A percentile compares a stretch with the other conserved stretches of the same genome.
phyloP scores from a whole-genome alignment of 2,888 invertebrate species.

The Andrena bucephala region DNA sequence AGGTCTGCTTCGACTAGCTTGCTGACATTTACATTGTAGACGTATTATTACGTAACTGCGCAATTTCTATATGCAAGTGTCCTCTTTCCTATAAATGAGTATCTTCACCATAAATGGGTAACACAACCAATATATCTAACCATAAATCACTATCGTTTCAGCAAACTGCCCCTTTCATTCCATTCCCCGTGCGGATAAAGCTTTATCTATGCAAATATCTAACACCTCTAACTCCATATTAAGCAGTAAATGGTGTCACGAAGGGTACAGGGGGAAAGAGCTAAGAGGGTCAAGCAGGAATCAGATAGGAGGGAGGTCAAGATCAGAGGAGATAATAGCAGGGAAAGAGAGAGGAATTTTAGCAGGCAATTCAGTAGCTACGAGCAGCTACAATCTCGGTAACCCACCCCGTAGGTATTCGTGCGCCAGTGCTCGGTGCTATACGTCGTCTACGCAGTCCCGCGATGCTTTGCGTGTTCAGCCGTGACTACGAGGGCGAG shows the following conservation, averaged over 20 bases:
- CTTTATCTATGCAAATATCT: conserved; percentile 4
- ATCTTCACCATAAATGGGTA: no score
- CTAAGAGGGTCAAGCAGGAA: not conserved
- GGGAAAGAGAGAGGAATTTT: conserved; percentile 59
- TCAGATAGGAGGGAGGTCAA: conserved; percentile 28
- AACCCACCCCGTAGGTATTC: conserved; percentile 30
- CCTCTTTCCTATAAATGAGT: no score
- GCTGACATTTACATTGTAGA: no score
- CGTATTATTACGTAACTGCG: no score
- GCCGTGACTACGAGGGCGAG: conserved; percentile 72
- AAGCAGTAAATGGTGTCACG: conserved; percentile 6
- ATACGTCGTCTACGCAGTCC: conserved; percentile 79
- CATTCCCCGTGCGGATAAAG: not conserved
- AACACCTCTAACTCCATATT: not conserved
- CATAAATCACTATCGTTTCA: not conserved
- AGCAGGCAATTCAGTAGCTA: conserved; percentile 71
- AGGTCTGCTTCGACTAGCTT: no score
- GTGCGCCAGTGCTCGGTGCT: conserved; percentile 76
- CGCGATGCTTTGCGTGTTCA: conserved; percentile 81
- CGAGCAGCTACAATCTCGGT: conserved; percentile 23
- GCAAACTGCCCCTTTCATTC: not conserved
- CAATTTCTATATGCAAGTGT: no score
- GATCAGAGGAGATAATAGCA: conserved; percentile 43
- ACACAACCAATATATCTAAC: not conserved
- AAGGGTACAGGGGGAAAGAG: not conserved